Conservation (phyloP, 1,140 invertebrate species). For the Vanessa atalanta region DNA sequence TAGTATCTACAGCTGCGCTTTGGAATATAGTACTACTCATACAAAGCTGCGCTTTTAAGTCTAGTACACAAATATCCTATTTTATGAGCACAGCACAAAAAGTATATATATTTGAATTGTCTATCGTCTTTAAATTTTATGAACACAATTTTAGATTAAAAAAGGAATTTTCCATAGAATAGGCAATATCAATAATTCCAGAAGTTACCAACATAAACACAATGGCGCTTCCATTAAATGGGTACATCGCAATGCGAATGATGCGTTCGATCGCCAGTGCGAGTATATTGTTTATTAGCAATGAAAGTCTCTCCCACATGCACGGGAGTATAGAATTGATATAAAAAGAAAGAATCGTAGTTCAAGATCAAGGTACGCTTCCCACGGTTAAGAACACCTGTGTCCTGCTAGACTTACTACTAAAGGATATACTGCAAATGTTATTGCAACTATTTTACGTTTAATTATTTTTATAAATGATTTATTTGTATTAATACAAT, state of each 20-base stretch:
- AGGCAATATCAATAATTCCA: not conserved
- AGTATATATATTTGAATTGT: no score
- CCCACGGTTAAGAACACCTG: conserved; percentile 70
- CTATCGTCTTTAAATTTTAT: not conserved
- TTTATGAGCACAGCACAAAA: no score
- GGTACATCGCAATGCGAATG: not conserved
- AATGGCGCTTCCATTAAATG: not conserved
- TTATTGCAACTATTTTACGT: conserved; percentile 31
- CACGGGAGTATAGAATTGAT: conserved; percentile 35
- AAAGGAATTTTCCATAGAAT: not conserved
- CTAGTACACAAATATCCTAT: no score
- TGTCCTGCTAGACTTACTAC: conserved; percentile 55
- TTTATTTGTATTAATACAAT: no score
- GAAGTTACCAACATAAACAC: not conserved
- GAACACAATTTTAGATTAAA: not conserved
- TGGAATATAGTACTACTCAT: no score
- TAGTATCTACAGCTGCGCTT: no score
- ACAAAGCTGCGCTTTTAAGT: no score
- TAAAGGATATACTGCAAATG: conserved; percentile 33
- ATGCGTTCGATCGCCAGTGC: conserved; percentile 7
- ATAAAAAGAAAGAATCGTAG: conserved; percentile 63
- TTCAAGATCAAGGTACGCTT: conserved; percentile 70
- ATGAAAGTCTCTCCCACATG: conserved; percentile 49
- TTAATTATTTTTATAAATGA: not conserved
- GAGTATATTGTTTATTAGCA: conserved; percentile 30